Evolutionary conservation across 2,797 vertebrate genomes (phyloP).

Genomic region (Calcarius lapponicus): DNA sequence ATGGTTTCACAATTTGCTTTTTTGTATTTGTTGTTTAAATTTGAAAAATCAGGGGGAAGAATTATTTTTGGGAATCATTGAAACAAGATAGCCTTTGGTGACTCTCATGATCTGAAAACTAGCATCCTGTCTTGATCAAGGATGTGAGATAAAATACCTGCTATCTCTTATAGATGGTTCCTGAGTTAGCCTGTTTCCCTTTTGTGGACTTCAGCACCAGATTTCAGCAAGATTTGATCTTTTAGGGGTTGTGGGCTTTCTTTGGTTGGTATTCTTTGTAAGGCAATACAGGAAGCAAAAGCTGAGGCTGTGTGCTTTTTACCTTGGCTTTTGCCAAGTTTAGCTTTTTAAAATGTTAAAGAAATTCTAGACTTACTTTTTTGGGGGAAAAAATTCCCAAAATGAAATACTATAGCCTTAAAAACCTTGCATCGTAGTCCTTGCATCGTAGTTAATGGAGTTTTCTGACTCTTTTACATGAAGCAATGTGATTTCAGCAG

Average conservation of each 20-base stretch:
- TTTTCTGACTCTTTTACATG: not conserved
- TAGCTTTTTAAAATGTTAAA: not conserved
- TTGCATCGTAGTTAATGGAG: not conserved
- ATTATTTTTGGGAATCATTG: not conserved
- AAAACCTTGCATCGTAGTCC: not conserved
- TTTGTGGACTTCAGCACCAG: not conserved
- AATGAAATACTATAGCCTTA: not conserved
- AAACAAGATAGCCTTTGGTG: not conserved
- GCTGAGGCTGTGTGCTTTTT: not conserved
- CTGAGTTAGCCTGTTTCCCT: not conserved
- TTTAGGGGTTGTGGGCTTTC: rapidly evolving
- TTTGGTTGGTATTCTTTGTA: not conserved
- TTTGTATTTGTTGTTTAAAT: not conserved
- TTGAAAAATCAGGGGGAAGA: not conserved
- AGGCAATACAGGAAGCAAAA: not conserved
- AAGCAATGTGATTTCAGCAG: not conserved
- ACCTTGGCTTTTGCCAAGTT: not conserved
- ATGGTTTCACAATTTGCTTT: not conserved
- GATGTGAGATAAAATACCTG: not conserved
- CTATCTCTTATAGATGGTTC: not conserved
- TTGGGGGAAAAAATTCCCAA: not conserved
- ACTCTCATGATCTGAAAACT: not conserved
- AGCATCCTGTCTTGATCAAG: not conserved
- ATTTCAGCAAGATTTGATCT: not conserved
- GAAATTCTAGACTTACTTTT: not conserved